phyloP scores from a whole-genome alignment of 2,888 invertebrate species.

The Fabriciana adippe region DNA sequence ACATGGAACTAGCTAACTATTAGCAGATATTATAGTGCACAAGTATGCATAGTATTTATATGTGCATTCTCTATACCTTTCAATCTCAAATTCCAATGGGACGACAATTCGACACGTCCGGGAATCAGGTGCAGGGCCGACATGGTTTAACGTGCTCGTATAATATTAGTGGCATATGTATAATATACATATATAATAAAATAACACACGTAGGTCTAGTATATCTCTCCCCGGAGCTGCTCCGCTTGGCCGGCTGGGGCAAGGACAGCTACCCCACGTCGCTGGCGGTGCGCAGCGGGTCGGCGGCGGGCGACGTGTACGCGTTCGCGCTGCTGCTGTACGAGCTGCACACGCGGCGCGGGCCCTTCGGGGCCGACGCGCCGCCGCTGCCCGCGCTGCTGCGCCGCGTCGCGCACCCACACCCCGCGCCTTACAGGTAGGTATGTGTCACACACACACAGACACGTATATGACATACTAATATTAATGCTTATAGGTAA shows the following conservation, averaged over 20 bases:
- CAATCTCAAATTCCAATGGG: too few species aligned
- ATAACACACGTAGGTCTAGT: constrained; percentile 83
- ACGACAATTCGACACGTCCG: too few species aligned
- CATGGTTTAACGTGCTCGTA: too few species aligned
- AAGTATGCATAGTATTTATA: too few species aligned
- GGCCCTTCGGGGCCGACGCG: constrained; percentile 90
- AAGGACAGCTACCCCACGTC: constrained; percentile 53
- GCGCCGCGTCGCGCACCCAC: constrained; percentile 80
- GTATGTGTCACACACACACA: constrained; percentile 52
- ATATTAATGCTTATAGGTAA: constrained; percentile 79
- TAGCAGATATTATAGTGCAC: too few species aligned
- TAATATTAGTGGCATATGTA: not conserved
- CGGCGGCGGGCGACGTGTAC: constrained; percentile 91
- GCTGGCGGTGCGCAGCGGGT: constrained; percentile 74
- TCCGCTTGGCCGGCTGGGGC: constrained; percentile 79
- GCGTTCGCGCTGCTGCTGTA: constrained; percentile 94
- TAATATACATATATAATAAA: not conserved
- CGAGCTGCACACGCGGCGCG: constrained; percentile 92
- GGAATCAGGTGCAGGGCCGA: too few species aligned
- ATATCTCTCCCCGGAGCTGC: constrained; percentile 91
- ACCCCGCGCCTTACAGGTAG: constrained; percentile 83
- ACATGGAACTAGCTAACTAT: too few species aligned
- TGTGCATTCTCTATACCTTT: too few species aligned
- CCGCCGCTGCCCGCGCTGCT: constrained; percentile 85
- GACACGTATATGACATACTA: too few species aligned